phyloP scores from a whole-genome alignment of 2,113 vertebrate species.

The Herpetotheres cachinnans region DNA sequence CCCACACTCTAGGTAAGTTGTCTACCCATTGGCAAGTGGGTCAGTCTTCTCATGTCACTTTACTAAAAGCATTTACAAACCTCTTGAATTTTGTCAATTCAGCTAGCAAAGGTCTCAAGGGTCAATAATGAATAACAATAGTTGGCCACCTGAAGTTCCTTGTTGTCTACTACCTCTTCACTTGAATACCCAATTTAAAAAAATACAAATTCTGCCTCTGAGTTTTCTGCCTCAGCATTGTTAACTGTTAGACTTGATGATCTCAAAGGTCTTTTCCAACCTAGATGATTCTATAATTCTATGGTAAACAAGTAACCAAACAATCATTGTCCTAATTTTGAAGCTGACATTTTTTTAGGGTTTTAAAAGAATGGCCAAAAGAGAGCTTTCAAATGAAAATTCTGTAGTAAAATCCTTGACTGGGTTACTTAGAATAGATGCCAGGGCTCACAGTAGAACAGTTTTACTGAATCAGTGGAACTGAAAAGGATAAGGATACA shows the following conservation, averaged over 20 bases:
- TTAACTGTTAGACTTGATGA: too few species aligned
- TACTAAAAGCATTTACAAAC: not conserved
- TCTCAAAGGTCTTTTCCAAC: too few species aligned
- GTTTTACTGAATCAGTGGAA: not conserved
- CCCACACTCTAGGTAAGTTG: not conserved
- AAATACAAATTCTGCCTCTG: too few species aligned
- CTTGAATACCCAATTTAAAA: not conserved
- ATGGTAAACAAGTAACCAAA: not conserved
- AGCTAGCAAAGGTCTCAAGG: not conserved
- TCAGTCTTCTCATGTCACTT: not conserved
- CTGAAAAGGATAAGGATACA: not conserved
- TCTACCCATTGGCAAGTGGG: not conserved
- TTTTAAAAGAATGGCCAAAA: not conserved
- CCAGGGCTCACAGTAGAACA: not conserved
- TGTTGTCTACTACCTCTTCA: not conserved
- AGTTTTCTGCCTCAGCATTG: not conserved
- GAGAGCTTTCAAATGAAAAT: not conserved
- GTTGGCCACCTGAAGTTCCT: not conserved
- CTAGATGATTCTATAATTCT: too few species aligned
- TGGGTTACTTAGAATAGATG: not conserved
- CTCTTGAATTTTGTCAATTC: not conserved
- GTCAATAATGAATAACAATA: not conserved
- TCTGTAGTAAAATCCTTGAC: not conserved
- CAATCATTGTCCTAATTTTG: not conserved
- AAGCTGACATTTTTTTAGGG: not conserved